Evolutionary conservation across 2,113 vertebrate species (phyloP).

Genomic region (Platysternon megacephalum): DNA sequence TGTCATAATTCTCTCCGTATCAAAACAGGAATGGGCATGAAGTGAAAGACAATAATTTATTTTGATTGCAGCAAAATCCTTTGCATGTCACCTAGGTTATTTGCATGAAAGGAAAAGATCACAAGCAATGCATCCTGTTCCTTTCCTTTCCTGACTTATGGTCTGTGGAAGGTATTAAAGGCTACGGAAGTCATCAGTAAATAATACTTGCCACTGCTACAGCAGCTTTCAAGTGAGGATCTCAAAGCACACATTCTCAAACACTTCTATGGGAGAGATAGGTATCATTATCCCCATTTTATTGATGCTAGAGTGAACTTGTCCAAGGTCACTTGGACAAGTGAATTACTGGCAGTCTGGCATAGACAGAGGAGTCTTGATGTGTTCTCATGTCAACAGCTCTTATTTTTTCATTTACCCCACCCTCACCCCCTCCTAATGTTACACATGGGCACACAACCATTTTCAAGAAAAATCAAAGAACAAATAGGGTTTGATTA

Average conservation of each 20-base stretch:
- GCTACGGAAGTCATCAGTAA: neutral
- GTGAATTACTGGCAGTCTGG: neutral
- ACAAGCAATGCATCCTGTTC: fast-evolving
- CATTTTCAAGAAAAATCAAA: neutral
- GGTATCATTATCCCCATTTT: neutral
- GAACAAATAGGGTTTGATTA: neutral
- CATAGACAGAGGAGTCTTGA: neutral
- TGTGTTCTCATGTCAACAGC: neutral
- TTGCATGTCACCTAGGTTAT: slow-evolving; percentile 62
- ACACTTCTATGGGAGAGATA: fast-evolving
- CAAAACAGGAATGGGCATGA: neutral
- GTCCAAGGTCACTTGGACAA: neutral
- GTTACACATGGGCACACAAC: neutral
- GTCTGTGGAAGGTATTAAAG: neutral
- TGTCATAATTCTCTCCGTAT: neutral
- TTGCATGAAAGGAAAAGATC: slow-evolving; percentile 41
- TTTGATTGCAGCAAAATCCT: slow-evolving; percentile 35
- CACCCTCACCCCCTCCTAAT: neutral
- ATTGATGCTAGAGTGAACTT: fast-evolving
- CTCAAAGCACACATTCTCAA: neutral
- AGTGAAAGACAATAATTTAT: neutral
- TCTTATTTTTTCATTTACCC: neutral
- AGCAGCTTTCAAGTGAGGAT: neutral
- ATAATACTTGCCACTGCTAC: neutral
- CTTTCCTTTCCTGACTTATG: neutral